phyloP scores from a whole-genome alignment of 2,888 invertebrate genomes.

The Caradrina kadenii region DNA sequence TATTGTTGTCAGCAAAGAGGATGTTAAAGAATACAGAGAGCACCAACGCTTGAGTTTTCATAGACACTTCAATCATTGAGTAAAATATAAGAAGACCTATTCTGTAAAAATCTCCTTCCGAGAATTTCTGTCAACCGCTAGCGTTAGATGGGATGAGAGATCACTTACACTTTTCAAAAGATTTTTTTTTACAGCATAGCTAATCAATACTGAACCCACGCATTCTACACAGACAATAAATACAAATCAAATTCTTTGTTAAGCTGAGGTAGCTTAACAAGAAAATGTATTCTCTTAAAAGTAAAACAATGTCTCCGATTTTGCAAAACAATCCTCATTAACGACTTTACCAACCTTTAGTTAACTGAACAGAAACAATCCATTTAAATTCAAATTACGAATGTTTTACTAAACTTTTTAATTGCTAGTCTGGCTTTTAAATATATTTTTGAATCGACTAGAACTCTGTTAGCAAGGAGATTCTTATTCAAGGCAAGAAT shows the following conservation, averaged over 20 bases:
- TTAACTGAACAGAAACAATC: constrained; percentile 6
- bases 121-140: too few relatives aligned
- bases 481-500: neutral
- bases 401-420: constrained; percentile 21
- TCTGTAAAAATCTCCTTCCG: too few relatives aligned
- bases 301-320: constrained; percentile 24
- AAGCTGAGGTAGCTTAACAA: neutral
- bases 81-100: too few relatives aligned
- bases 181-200: too few relatives aligned
- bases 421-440: neutral
- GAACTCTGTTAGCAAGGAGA: constrained; percentile 4
- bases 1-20: constrained; percentile 40
- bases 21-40: neutral
- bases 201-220: neutral
- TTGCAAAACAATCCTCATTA: constrained; percentile 33
- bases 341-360: constrained; percentile 1
- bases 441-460: neutral
- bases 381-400: constrained; percentile 12
- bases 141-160: too few relatives aligned
- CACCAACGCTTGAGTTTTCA: neutral
- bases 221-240: neutral
- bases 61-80: too few relatives aligned
- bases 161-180: too few relatives aligned
- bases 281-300: neutral
- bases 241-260: neutral